Base-by-base conservation (phyloP, 1,140 invertebrate genomes). In the Acromyrmex echinatior region DNA sequence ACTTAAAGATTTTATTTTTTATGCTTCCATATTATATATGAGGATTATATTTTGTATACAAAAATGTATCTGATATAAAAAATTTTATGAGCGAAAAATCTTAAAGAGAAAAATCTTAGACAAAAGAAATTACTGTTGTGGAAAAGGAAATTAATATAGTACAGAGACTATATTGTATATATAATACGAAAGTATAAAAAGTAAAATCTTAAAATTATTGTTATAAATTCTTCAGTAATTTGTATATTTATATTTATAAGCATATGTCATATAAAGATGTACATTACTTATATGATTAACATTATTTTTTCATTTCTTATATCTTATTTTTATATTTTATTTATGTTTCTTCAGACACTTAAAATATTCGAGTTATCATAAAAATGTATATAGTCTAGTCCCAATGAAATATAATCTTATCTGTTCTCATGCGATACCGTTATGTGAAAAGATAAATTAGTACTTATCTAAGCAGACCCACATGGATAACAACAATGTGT, bases 381-480 rank as follows among this genome's bases (percentile, higher is more conserved):
- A 16, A 66, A 45, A 45, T 45, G 21, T 60, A 77, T 21, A 51
- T 49, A 79, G 77, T 66, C 12, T 21, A 66, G 25, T 79, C 45
- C 45, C 3, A 65, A 12, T 65, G 25, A 62, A 62, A 49, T 45
- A 45, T 79, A 79, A 53, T 56, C 66, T 81, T 81, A 71, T 70
- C 78, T 89, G 60, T 86, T 73, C n/a, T 49, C 16, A 35, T 21
- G 18, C 28, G 45, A 73, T 39, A 86, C 81, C 81, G 90, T 90
- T 90, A 90, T 68, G 86, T 77, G 86, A 82, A 90, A 90, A 88
- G 73, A 63, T 87, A 85, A 74, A 63, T 90, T 88, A 86, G 49
- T 45, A 65, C 73, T 91, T 90, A 90, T 90, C 88, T 71, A 77
- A 74, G 58, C 76, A 62, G 45, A 63, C 70, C 56, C 53, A 76